Conservation (phyloP, 2,797 vertebrate genomes). For the Cuniculus paca region DNA sequence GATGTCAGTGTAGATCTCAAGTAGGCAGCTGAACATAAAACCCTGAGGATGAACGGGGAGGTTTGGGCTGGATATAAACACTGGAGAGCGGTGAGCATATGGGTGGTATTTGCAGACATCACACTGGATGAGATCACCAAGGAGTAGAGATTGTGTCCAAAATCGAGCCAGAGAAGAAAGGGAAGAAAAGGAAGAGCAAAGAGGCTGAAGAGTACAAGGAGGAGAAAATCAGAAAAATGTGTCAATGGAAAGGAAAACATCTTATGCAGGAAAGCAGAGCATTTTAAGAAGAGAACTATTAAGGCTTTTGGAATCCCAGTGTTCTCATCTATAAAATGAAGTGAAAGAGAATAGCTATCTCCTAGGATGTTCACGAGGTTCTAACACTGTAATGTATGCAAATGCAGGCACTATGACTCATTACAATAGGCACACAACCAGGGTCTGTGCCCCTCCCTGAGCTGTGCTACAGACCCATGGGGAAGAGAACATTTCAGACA, state of each 20-base stretch:
- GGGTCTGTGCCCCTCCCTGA: not conserved
- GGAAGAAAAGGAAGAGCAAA: not conserved
- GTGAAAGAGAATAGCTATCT: not conserved
- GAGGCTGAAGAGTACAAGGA: not conserved
- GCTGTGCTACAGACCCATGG: not conserved
- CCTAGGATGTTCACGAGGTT: not conserved
- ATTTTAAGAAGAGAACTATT: conserved; percentile 51
- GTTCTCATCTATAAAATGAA: conserved; percentile 26
- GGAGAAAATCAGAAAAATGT: not conserved
- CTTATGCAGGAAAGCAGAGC: not conserved
- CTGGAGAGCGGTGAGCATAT: not conserved
- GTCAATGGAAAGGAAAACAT: not conserved
- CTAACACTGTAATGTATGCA: not conserved
- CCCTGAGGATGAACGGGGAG: not conserved
- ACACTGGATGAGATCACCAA: not conserved
- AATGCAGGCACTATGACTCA: not conserved
- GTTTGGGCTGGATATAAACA: not conserved
- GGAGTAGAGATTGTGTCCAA: not conserved
- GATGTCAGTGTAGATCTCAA: not conserved
- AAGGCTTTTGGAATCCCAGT: not conserved
- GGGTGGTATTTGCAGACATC: not conserved
- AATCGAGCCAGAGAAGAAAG: not conserved
- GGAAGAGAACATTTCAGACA: conserved; percentile 54
- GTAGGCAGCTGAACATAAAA: not conserved
- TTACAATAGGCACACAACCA: not conserved